These are phyloP conservation scores for Manduca sexta DNA, from an alignment of 1,140 invertebrate species.

Conservation along the genomic window DNA sequence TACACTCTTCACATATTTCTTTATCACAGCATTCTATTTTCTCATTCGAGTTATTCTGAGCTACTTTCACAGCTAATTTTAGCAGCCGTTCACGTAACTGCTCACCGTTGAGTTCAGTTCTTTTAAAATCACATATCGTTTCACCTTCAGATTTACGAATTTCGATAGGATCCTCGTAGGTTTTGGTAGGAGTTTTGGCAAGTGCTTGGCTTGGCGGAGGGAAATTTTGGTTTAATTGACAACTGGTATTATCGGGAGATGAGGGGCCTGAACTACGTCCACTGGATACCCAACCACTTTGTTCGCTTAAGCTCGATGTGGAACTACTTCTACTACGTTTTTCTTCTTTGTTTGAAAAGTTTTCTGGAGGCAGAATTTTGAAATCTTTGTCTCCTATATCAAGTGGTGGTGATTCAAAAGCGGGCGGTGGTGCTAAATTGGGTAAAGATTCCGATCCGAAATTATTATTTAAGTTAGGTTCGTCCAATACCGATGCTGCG, in stretches of 20 bases:
- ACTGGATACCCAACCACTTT: constrained; percentile 85
- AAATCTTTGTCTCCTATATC: constrained; percentile 70
- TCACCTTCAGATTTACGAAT: constrained; percentile 41
- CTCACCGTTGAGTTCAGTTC: constrained; percentile 75
- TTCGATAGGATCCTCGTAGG: constrained; percentile 32
- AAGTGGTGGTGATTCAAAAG: constrained; percentile 69
- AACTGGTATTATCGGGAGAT: constrained; percentile 71
- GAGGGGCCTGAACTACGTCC: constrained; percentile 75
- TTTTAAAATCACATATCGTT: constrained; percentile 60
- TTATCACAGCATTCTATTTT: constrained; percentile 71
- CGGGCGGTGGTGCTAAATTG: constrained; percentile 75
- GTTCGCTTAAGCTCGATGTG: constrained; percentile 82
- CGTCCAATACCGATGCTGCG: constrained; percentile 74
- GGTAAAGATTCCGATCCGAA: constrained; percentile 77
- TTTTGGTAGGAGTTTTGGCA: constrained; percentile 39
- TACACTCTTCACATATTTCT: constrained; percentile 66
- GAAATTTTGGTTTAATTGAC: constrained; percentile 65
- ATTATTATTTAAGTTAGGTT: constrained; percentile 62
- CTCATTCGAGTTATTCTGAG: constrained; percentile 58
- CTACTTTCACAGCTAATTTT: constrained; percentile 73
- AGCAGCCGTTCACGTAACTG: constrained; percentile 74
- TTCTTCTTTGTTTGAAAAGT: constrained; percentile 64
- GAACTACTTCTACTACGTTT: constrained; percentile 71
- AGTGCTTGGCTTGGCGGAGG: constrained; percentile 26
- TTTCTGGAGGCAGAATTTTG: constrained; percentile 69